Conservation (phyloP, 2,888 invertebrate genomes). For the Macrostomum cliftonense region DNA sequence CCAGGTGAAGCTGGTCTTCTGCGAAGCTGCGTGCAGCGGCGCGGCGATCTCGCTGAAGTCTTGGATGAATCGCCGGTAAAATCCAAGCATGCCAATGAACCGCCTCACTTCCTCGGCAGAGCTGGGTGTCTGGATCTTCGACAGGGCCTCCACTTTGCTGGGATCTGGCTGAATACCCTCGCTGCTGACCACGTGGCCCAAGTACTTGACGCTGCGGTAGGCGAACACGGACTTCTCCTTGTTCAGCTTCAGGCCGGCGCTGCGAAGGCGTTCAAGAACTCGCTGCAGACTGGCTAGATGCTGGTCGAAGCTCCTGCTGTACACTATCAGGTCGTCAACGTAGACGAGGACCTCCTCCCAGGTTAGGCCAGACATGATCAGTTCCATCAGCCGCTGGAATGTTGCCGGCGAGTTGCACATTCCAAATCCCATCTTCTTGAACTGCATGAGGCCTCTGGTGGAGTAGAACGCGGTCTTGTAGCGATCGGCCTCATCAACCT, state of each 20-base stretch:
- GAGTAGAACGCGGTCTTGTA: slow-evolving; percentile 12
- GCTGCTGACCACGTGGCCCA: slow-evolving; percentile 11
- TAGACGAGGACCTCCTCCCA: slow-evolving; percentile 2
- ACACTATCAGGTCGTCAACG: slow-evolving; percentile 16
- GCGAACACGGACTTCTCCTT: neutral
- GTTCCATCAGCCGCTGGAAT: slow-evolving; percentile 13
- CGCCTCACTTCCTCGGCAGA: slow-evolving; percentile 1
- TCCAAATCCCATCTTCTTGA: slow-evolving; percentile 13
- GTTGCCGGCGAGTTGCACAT: slow-evolving; percentile 12
- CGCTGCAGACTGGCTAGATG: slow-evolving; percentile 10
- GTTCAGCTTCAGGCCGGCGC: slow-evolving; percentile 11
- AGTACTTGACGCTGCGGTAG: slow-evolving; percentile 8
- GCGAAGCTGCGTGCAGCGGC: neutral
- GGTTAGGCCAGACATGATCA: slow-evolving; percentile 9
- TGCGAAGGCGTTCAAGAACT: slow-evolving; percentile 9
- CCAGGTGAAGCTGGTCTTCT: slow-evolving; percentile 11
- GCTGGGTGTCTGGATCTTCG: slow-evolving; percentile 1
- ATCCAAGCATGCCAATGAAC: slow-evolving; percentile 5
- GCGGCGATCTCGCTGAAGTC: slow-evolving; percentile 5
- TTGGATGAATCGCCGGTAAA: slow-evolving; percentile 9
- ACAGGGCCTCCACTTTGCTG: slow-evolving; percentile 1
- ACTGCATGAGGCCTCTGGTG: slow-evolving; percentile 1
- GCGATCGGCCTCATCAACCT: slow-evolving; percentile 13
- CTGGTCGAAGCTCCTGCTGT: slow-evolving; percentile 9
- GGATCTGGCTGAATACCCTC: slow-evolving; percentile 5